phyloP scores from a whole-genome alignment of 2,797 vertebrate species.

The Dermochelys coriacea region DNA sequence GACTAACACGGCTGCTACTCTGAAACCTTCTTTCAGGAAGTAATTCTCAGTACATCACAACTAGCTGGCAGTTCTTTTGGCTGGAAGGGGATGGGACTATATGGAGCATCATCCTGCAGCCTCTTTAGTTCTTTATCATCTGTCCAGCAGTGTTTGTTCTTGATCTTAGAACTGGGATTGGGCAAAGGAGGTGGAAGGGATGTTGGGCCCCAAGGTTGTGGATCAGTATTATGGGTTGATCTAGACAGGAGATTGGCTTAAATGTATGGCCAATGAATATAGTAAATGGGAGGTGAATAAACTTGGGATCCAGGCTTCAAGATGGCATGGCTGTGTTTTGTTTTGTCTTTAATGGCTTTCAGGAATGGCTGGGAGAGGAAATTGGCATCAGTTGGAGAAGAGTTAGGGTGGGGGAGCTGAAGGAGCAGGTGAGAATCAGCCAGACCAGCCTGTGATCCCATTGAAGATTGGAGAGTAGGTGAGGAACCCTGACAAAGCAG shows the following conservation, averaged over 20 bases:
- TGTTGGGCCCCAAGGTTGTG: fast-evolving
- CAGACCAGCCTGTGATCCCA: neutral
- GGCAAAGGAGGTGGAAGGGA: neutral
- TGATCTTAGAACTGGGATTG: neutral
- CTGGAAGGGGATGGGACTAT: neutral
- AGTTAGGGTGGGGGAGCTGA: neutral
- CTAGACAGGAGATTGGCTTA: neutral
- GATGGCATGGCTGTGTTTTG: fast-evolving
- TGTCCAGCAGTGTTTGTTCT: neutral
- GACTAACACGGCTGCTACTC: too few relatives aligned
- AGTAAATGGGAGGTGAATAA: fast-evolving
- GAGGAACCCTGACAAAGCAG: neutral
- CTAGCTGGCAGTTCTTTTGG: neutral
- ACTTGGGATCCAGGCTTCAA: neutral
- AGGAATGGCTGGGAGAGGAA: neutral
- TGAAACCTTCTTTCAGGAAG: constrained; percentile 2
- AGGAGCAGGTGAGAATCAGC: neutral
- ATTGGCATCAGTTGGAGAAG: fast-evolving
- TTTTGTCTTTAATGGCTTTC: neutral
- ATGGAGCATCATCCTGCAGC: neutral
- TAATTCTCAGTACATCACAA: neutral
- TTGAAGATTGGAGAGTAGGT: neutral
- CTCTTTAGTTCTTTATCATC: neutral
- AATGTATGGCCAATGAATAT: neutral
- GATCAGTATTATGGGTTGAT: neutral